Evolutionary conservation across 1,140 invertebrate species (phyloP).

Genomic region (Cepaea nemoralis): DNA sequence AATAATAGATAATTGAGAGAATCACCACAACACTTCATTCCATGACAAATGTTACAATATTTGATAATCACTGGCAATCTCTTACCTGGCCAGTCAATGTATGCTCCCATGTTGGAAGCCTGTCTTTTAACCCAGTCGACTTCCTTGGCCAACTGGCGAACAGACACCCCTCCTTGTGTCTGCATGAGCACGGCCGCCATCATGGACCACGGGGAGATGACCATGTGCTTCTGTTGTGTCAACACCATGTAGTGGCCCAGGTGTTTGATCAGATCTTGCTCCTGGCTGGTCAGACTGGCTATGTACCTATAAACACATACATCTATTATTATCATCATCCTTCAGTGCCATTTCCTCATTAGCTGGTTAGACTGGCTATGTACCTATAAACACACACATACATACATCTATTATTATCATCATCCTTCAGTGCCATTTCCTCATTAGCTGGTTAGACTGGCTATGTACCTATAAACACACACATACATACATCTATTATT

Average conservation of each 20-base stretch:
- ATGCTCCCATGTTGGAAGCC: constrained; percentile 69
- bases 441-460: no score
- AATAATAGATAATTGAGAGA: no score
- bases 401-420: no score
- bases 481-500: no score
- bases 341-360: no score
- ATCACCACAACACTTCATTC: no score
- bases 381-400: no score
- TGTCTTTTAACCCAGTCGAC: constrained; percentile 71
- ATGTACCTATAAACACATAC: constrained; percentile 62
- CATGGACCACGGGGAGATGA: constrained; percentile 83
- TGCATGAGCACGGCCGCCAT: constrained; percentile 78
- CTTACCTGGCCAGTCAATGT: constrained; percentile 72
- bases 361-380: no score
- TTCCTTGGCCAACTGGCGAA: constrained; percentile 65
- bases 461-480: no score
- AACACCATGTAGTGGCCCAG: constrained; percentile 77
- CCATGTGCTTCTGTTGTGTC: constrained; percentile 80
- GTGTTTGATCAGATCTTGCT: constrained; percentile 67
- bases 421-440: no score
- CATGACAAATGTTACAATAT: no score
- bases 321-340: no score
- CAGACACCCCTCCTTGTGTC: constrained; percentile 58
- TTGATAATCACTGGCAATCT: not conserved
- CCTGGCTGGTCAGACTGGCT: constrained; percentile 62